These are phyloP conservation scores for Ameiurus melas DNA, from an alignment of 2,113 vertebrate genomes.

Conservation along the genomic window DNA sequence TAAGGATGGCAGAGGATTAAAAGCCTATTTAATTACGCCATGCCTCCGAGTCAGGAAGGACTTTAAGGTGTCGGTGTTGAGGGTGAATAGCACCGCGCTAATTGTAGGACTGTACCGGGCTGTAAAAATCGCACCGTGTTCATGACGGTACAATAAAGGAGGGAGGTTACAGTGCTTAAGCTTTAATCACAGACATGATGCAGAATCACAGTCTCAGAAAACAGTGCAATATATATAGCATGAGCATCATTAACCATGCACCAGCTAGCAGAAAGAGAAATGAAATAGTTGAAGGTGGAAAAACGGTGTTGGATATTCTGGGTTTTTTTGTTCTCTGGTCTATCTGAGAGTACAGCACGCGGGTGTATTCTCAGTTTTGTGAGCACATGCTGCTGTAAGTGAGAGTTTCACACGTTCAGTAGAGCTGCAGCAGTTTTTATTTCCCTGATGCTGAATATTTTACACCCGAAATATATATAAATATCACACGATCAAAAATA, in stretches of 20 bases:
- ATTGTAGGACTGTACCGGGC: background rate
- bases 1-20: background rate
- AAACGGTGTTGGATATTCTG: background rate
- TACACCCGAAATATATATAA: background rate
- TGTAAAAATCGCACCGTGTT: background rate
- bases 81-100: background rate
- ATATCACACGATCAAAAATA: background rate
- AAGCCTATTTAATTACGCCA: background rate
- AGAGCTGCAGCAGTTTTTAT: background rate
- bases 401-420: conserved; percentile 26
- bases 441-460: background rate
- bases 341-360: background rate
- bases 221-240: conserved; percentile 26
- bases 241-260: conserved; percentile 47
- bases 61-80: background rate
- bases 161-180: background rate
- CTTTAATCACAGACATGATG: conserved; percentile 21
- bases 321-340: background rate
- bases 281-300: background rate
- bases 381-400: conserved; percentile 24
- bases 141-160: conserved; percentile 8
- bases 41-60: background rate
- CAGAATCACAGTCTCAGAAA: background rate
- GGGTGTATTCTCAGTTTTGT: background rate
- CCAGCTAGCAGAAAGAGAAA: background rate